Evolutionary conservation across 1,140 invertebrate genomes (phyloP), one percentile per base, ranked within the genome.

Genomic region (Hycleus phaleratus): DNA sequence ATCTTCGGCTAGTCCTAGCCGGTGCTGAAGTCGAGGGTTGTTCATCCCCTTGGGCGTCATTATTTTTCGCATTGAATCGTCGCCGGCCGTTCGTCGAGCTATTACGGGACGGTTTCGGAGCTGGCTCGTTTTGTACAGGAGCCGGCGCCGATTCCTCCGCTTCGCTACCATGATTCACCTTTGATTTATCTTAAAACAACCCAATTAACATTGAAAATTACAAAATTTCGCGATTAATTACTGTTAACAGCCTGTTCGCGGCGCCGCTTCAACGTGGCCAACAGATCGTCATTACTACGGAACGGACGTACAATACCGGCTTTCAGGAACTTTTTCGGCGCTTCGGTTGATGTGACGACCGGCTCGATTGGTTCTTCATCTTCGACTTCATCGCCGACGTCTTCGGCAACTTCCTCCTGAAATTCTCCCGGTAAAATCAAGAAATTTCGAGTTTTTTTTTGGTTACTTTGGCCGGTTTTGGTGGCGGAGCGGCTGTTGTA

Each of bases 261-360:
- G 61, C 83, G 77, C 58, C 82, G 80, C 70, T 86, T 88, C 48
- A 88, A 71, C 2, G 83, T 81, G 50, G 82, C 85, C 43, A 87
- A 71, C 11, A 88, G 76, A 62, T 87, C 85, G 43, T 85, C 83
- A 68, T 88, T 88, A 64, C 84, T 86, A 65, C 85, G 79, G 74
- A 83, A 86, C 2, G 83, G 82, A 26, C 82, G 75, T 8, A 87
- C 80, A 32, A 85, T 79, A 6, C 84, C 82, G 1, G 76, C 77
- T 40, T 82, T 77, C 24, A 83, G 72, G 59, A 71, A 68, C 63
- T 76, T 78, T 64, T 85, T 85, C 44, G 83, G 78, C 40, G 82
- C 75, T 68, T 85, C 84, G 3, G 84, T 85, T 0, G 85, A 85
- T 0, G 82, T 80, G 46, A 75, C 78, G 6, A 69, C 70, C 32